Percentiles rank a stretch among this genome's conserved stretches.
phyloP scores from a whole-genome alignment of 53 echinoderm and acorn worm genomes.

The Glandiceps talaboti region DNA sequence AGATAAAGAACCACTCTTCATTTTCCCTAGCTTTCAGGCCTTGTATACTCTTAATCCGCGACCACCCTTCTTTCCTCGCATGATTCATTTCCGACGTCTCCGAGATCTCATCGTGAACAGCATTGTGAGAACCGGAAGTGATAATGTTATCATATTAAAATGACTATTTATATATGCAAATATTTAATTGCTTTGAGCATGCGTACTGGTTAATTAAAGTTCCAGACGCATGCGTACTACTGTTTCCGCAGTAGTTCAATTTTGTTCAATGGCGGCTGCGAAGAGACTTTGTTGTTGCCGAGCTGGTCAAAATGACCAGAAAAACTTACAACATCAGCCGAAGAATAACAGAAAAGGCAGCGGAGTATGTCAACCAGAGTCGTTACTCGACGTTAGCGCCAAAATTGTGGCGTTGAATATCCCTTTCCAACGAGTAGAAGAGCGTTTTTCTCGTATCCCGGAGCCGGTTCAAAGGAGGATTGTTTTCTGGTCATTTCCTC shows the following conservation, averaged over 20 bases:
- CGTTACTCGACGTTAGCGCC: conserved; percentile 98
- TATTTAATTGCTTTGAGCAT: not conserved
- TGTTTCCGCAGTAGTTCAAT: conserved; percentile 82
- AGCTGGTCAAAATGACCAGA: conserved; percentile 71
- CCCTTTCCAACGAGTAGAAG: conserved; percentile 99
- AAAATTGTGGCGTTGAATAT: conserved; percentile 99
- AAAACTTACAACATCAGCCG: conserved; percentile 55
- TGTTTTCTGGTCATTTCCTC: conserved; percentile 99
- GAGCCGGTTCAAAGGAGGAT: conserved; percentile 99
- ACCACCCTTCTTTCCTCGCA: too few species aligned
- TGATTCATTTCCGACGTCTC: too few species aligned
- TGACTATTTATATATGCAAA: not conserved
- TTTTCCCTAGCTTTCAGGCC: too few species aligned
- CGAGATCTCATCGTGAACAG: too few species aligned
- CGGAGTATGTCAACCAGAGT: conserved; percentile 66
- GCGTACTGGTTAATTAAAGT: not conserved
- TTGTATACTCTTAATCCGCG: too few species aligned
- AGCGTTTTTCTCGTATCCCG: conserved; percentile 98
- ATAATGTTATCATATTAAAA: not conserved
- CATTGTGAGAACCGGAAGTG: not conserved
- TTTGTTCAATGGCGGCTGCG: conserved; percentile 94
- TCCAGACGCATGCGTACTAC: not conserved
- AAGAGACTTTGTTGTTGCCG: conserved; percentile 87
- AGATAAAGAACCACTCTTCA: too few species aligned
- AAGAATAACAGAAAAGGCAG: conserved; percentile 69